These are phyloP conservation scores for Odontamblyopus lacepedii DNA, from an alignment of 2,797 vertebrate species.

Conservation along the genomic window DNA sequence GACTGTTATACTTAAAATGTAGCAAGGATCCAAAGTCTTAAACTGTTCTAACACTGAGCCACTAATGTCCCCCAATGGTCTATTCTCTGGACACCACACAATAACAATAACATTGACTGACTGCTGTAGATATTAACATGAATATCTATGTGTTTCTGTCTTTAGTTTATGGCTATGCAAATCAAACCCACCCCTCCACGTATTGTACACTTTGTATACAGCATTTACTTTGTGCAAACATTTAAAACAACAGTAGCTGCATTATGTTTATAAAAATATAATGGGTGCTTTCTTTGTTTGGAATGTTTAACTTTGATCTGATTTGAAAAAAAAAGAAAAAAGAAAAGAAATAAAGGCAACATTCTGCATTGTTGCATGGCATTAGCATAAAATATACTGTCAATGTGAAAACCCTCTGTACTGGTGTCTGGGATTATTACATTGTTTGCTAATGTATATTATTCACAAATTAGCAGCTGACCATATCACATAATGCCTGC, in stretches of 20 bases:
- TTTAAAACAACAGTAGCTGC: conserved; percentile 62
- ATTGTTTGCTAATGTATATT: conserved; percentile 61
- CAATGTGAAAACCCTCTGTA: conserved; percentile 54
- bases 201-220: conserved; percentile 32
- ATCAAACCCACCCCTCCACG: conserved; percentile 54
- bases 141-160: conserved; percentile 56
- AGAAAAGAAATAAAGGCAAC: conserved; percentile 50
- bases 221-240: conserved; percentile 46
- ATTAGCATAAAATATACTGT: conserved; percentile 47
- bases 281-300: conserved; percentile 60
- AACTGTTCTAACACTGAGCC: conserved; percentile 64
- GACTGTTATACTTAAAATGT: conserved; percentile 79
- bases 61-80: conserved; percentile 56
- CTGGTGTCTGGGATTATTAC: conserved; percentile 54
- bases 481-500: conserved; percentile 39
- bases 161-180: conserved; percentile 83
- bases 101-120: conserved; percentile 45
- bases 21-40: conserved; percentile 78
- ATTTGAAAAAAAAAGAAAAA: conserved; percentile 44
- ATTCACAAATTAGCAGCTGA: conserved; percentile 45
- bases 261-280: conserved; percentile 69
- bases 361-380: conserved; percentile 64
- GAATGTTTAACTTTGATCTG: conserved; percentile 60
- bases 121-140: conserved; percentile 61
- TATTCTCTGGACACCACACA: conserved; percentile 43